Conservation (phyloP, 2,797 vertebrate genomes). For the Esox lucius region DNA sequence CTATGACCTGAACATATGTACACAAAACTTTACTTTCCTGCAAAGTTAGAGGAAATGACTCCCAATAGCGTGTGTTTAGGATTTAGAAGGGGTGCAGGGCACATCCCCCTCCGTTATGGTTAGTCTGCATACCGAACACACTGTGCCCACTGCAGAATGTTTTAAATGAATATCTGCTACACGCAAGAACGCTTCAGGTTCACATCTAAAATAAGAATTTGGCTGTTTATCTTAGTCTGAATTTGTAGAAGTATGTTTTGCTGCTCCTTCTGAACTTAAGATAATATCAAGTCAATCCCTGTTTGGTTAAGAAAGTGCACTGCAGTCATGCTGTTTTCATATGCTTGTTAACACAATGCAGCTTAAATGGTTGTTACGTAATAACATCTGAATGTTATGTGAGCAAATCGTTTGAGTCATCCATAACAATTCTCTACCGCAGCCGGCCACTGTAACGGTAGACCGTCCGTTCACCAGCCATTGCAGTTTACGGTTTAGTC, state of each 20-base stretch:
- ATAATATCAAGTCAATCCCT: conserved; percentile 20
- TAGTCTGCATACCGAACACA: conserved; percentile 61
- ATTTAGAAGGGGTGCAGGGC: conserved; percentile 47
- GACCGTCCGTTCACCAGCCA: conserved; percentile 7
- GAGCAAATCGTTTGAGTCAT: conserved; percentile 46
- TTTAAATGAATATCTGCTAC: conserved; percentile 55
- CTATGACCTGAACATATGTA: no score
- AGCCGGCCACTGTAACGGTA: conserved; percentile 21
- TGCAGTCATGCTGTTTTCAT: conserved; percentile 46
- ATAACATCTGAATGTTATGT: conserved; percentile 54
- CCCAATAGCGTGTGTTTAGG: conserved; percentile 57
- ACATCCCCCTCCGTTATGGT: conserved; percentile 63
- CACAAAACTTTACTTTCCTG: conserved; percentile 35
- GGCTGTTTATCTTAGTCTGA: conserved; percentile 38
- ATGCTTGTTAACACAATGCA: conserved; percentile 59
- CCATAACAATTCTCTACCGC: conserved; percentile 47
- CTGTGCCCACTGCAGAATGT: conserved; percentile 60
- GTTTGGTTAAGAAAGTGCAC: conserved; percentile 30
- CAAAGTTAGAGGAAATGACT: conserved; percentile 49
- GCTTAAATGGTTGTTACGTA: conserved; percentile 53
- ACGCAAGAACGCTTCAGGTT: conserved; percentile 65
- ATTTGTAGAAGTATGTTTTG: conserved; percentile 49
- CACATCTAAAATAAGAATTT: conserved; percentile 70
- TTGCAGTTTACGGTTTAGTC: neutral
- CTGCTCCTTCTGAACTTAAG: conserved; percentile 17